phyloP scores from a whole-genome alignment of 2,113 vertebrate species.

The Motacilla alba region DNA sequence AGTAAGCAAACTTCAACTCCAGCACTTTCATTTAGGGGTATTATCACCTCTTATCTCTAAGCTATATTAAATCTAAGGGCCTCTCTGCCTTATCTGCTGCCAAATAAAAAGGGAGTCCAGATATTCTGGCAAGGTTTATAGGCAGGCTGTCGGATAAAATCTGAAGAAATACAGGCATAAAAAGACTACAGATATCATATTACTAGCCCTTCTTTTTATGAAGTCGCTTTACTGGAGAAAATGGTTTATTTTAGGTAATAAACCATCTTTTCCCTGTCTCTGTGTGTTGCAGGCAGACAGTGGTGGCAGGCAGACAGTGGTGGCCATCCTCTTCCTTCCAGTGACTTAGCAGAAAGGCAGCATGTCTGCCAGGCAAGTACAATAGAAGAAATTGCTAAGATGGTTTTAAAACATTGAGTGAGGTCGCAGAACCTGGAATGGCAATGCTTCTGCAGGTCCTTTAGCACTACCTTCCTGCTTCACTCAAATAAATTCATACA shows the following conservation, averaged over 20 bases:
- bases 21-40: background rate
- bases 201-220: background rate
- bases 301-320: background rate
- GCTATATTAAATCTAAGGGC: slow-evolving; percentile 5
- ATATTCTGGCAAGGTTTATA: slow-evolving; percentile 34
- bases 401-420: background rate
- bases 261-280: background rate
- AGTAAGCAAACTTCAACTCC: background rate
- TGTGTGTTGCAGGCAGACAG: background rate
- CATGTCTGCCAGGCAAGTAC: background rate
- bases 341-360: background rate
- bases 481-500: background rate
- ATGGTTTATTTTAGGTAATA: background rate
- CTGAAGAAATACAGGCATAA: slow-evolving; percentile 4
- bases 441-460: background rate
- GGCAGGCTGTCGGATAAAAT: slow-evolving; percentile 4
- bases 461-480: background rate
- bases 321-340: background rate
- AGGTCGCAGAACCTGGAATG: background rate
- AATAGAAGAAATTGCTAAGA: background rate
- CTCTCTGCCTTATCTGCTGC: slow-evolving; percentile 28
- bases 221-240: background rate
- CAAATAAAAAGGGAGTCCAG: slow-evolving; percentile 27
- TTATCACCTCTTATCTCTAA: slow-evolving; percentile 51
- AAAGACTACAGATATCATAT: background rate